Conservation (phyloP, 2,888 invertebrate species). For the Tiliacea citrago region DNA sequence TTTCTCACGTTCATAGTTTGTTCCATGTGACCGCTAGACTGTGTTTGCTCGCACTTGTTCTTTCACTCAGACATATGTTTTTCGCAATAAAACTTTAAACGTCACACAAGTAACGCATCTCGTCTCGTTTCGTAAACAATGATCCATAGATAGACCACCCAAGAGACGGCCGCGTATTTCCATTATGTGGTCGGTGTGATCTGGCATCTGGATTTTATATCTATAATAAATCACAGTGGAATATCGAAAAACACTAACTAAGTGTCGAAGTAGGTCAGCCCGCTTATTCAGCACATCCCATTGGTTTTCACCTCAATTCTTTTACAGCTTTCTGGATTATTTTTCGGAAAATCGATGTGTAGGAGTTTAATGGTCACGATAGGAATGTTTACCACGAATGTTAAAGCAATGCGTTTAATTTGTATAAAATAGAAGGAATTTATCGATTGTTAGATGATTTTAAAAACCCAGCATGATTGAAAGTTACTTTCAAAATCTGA, state of each 20-base stretch:
- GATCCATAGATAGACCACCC: slow-evolving; percentile 80
- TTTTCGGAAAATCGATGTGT: slow-evolving; percentile 63
- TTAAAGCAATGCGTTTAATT: slow-evolving; percentile 31
- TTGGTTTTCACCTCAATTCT: slow-evolving; percentile 72
- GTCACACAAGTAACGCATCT: slow-evolving; percentile 64
- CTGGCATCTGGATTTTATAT: slow-evolving; percentile 85
- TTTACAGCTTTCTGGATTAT: slow-evolving; percentile 67
- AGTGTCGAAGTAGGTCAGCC: slow-evolving; percentile 82
- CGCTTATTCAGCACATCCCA: slow-evolving; percentile 71
- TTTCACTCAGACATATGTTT: slow-evolving; percentile 56
- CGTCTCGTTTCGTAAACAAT: slow-evolving; percentile 74
- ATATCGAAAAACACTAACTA: slow-evolving; percentile 82
- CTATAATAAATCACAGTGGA: slow-evolving; percentile 83
- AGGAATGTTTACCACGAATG: slow-evolving; percentile 40
- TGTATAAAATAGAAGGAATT: background rate
- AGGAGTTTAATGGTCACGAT: slow-evolving; percentile 59
- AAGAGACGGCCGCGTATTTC: slow-evolving; percentile 73
- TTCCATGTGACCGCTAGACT: slow-evolving; percentile 47
- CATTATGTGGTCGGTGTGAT: slow-evolving; percentile 77
- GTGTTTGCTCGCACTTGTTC: slow-evolving; percentile 51
- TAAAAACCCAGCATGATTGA: slow-evolving; percentile 1
- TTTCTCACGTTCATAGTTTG: slow-evolving; percentile 40
- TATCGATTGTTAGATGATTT: slow-evolving; percentile 4
- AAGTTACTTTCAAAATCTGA: background rate
- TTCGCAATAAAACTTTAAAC: slow-evolving; percentile 69